phyloP scores from a whole-genome alignment of 2,797 vertebrate genomes.

The Micropoecilia bifurca region DNA sequence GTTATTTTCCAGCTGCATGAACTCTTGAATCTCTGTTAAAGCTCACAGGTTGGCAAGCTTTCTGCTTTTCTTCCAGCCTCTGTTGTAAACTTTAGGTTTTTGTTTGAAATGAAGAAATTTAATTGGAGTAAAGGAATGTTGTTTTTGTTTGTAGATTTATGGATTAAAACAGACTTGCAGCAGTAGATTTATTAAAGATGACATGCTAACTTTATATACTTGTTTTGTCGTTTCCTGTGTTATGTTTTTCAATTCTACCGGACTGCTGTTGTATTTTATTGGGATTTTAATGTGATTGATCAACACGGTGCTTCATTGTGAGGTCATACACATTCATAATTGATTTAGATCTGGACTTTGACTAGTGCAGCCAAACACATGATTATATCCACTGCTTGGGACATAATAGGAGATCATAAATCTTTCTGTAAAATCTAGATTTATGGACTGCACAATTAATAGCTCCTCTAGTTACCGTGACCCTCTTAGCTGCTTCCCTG shows the following conservation, averaged over 20 bases:
- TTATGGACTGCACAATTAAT: neutral
- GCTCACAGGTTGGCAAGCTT: constrained; percentile 4
- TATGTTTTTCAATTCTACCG: constrained; percentile 10
- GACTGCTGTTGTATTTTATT: neutral
- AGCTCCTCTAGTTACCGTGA: neutral
- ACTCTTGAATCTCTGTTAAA: constrained; percentile 22
- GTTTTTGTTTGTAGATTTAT: constrained; percentile 49
- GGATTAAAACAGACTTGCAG: constrained; percentile 36
- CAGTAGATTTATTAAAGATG: constrained; percentile 57
- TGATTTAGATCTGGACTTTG: neutral
- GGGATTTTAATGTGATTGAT: neutral
- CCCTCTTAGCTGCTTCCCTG: neutral
- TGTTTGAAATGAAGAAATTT: constrained; percentile 4
- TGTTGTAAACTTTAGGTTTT: constrained; percentile 29
- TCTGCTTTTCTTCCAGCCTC: constrained; percentile 30
- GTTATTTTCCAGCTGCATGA: constrained; percentile 47
- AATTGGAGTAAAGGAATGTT: constrained; percentile 15
- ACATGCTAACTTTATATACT: constrained; percentile 41
- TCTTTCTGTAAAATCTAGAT: neutral
- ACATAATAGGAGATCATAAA: neutral
- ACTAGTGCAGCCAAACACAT: neutral
- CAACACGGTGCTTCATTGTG: neutral
- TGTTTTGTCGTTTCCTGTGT: constrained; percentile 32
- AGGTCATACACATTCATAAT: neutral
- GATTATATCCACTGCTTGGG: neutral